Conservation (phyloP, 2,113 vertebrate species). For the Larimichthys crocea region DNA sequence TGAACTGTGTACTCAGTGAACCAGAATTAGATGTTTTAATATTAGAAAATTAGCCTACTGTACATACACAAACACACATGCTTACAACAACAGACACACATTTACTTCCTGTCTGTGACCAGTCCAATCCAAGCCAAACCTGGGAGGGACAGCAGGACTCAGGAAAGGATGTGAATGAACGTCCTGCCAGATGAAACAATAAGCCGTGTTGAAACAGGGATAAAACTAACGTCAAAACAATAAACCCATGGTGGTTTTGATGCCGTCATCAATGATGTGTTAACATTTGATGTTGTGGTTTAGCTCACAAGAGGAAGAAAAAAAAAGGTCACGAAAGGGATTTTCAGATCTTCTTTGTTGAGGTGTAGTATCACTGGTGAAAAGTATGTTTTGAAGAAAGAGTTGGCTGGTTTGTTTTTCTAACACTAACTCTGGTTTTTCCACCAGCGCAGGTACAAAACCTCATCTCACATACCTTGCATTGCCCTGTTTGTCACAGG, state of each 20-base stretch:
- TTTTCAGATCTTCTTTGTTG: not conserved
- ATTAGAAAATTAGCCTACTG: slow-evolving; percentile 36
- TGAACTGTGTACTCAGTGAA: slow-evolving; percentile 7
- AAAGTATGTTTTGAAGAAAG: not conserved
- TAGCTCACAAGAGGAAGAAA: not conserved
- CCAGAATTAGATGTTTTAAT: slow-evolving; percentile 63
- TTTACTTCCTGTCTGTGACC: slow-evolving; percentile 24
- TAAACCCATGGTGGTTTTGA: slow-evolving; percentile 7
- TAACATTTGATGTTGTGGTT: slow-evolving; percentile 15
- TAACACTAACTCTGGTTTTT: not conserved
- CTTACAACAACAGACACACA: slow-evolving; percentile 25
- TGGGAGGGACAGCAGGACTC: slow-evolving; percentile 32
- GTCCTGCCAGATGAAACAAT: slow-evolving; percentile 45
- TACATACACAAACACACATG: slow-evolving; percentile 2
- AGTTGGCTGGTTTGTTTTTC: not conserved
- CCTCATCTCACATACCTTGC: too few species aligned
- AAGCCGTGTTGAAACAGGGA: slow-evolving; percentile 16
- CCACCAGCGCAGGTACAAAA: not conserved
- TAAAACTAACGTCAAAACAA: slow-evolving; percentile 22
- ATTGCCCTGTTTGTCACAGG: not conserved
- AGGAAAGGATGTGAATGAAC: slow-evolving; percentile 45
- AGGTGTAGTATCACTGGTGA: not conserved
- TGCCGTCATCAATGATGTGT: slow-evolving; percentile 1
- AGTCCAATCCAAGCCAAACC: slow-evolving; percentile 14
- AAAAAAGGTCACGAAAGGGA: not conserved